Conservation (phyloP, 1,140 invertebrate genomes). For the Fragariocoptes setiger region DNA sequence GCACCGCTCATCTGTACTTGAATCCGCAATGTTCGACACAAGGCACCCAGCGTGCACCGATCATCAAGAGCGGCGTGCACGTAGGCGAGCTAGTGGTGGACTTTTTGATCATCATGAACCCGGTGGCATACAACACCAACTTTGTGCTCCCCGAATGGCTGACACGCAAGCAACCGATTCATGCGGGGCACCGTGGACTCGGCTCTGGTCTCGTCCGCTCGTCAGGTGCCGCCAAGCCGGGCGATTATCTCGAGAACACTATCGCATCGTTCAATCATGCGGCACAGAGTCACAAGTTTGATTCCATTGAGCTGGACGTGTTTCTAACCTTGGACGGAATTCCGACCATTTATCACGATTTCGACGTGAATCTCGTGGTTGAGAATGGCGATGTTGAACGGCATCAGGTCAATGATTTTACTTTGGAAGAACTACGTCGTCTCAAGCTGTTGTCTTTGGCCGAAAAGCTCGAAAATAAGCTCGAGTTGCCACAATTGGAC, state of each 20-base stretch:
- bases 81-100: background rate
- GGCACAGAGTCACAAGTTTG: background rate
- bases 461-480: background rate
- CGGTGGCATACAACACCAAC: background rate
- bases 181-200: background rate
- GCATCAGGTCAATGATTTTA: background rate
- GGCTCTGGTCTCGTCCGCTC: background rate
- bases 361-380: background rate
- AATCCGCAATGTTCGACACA: background rate
- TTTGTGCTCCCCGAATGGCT: background rate
- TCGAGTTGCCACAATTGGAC: background rate
- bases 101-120: background rate
- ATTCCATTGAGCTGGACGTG: conserved; percentile 5
- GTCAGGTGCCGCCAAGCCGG: background rate
- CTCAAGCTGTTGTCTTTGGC: background rate
- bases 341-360: conserved; percentile 7
- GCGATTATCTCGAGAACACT: conserved; percentile 5
- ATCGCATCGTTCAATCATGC: conserved; percentile 7
- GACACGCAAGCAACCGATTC: background rate
- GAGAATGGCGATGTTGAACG: background rate
- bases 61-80: background rate
- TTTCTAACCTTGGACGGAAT: conserved; percentile 1
- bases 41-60: background rate
- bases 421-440: background rate
- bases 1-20: background rate